Evolutionary conservation across 1,140 invertebrate genomes (phyloP).

Genomic region (Armadillidium nasatum): DNA sequence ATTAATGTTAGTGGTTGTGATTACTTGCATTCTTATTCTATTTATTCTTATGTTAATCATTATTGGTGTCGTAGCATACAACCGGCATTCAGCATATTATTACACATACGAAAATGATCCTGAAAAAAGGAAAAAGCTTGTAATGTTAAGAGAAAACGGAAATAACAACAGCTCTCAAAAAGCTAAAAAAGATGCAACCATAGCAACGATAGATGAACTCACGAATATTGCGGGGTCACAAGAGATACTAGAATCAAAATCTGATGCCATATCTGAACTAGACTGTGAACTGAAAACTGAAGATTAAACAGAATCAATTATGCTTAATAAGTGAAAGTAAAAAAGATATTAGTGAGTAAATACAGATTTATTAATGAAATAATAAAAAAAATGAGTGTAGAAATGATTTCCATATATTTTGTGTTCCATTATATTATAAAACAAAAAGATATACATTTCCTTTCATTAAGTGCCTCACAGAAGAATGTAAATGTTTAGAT

Average conservation of each 20-base stretch:
- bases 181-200: conserved; percentile 43
- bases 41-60: conserved; percentile 48
- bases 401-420: too few species aligned
- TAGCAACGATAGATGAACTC: conserved; percentile 51
- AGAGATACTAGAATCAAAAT: not conserved
- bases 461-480: too few species aligned
- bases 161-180: conserved; percentile 43
- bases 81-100: conserved; percentile 63
- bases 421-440: too few species aligned
- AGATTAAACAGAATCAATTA: not conserved
- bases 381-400: too few species aligned
- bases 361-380: too few species aligned
- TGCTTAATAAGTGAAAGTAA: not conserved
- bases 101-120: conserved; percentile 67
- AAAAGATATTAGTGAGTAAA: too few species aligned
- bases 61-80: conserved; percentile 50
- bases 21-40: conserved; percentile 48
- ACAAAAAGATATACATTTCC: too few species aligned
- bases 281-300: not conserved
- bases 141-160: conserved; percentile 44
- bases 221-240: conserved; percentile 48
- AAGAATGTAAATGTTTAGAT: too few species aligned
- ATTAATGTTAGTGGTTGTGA: conserved; percentile 46
- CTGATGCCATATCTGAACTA: not conserved
- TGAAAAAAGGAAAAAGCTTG: conserved; percentile 46